Evolutionary conservation across 2,888 invertebrate genomes (phyloP).

Genomic region (Odontothrips loti): DNA sequence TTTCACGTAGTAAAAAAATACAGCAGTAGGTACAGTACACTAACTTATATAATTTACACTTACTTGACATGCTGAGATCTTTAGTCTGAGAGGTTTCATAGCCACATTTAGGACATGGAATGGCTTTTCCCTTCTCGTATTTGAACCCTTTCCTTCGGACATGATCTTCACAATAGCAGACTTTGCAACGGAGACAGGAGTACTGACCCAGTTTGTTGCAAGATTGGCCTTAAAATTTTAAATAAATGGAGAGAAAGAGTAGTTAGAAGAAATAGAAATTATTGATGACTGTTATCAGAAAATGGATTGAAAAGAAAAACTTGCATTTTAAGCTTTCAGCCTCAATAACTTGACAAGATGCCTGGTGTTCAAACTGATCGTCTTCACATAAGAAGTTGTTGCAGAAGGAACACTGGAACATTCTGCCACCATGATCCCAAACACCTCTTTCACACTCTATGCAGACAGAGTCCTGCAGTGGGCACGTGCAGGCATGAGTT

Average conservation of each 20-base stretch:
- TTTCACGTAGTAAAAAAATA: neutral
- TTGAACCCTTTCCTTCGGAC: constrained; percentile 87
- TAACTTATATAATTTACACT: constrained; percentile 46
- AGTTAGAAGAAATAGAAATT: neutral
- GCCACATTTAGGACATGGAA: constrained; percentile 92
- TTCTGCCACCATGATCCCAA: constrained; percentile 92
- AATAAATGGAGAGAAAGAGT: neutral
- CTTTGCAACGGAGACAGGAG: constrained; percentile 92
- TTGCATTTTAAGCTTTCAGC: constrained; percentile 92
- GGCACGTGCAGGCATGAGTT: constrained; percentile 86
- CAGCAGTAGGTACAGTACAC: constrained; percentile 5
- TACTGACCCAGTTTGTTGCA: constrained; percentile 93
- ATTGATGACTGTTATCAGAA: neutral
- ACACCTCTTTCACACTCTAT: constrained; percentile 89
- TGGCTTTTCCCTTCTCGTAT: constrained; percentile 73
- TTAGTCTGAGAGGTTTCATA: constrained; percentile 90
- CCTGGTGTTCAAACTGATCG: constrained; percentile 96
- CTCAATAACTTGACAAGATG: constrained; percentile 91
- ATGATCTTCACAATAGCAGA: constrained; percentile 95
- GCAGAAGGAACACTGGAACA: constrained; percentile 90
- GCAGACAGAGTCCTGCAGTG: constrained; percentile 81
- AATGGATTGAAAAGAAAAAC: constrained; percentile 40
- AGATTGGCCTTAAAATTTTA: constrained; percentile 64
- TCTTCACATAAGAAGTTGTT: constrained; percentile 85
- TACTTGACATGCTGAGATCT: constrained; percentile 93